Evolutionary conservation across 1,140 invertebrate species (phyloP), one percentile per base, ranked within the genome.

Genomic region (Drosophila neocordata): DNA sequence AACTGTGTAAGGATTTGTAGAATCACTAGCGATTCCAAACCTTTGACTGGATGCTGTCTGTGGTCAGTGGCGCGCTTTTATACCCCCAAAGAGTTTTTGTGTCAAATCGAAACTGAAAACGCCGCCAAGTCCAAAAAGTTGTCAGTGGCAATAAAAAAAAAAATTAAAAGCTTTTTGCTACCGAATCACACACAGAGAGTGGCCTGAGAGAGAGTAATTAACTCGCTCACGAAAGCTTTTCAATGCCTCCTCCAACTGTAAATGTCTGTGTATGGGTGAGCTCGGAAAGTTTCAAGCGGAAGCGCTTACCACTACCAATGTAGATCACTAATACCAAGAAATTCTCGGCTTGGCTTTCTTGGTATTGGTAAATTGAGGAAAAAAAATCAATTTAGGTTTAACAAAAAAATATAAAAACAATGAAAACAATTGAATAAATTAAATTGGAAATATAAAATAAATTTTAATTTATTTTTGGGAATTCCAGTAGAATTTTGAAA

Each of bases 21-120:
- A 90, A 90, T 82, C 82, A 89, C 89, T 60, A 73, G 73, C 82
- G 90, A 90, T 91, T 91, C 90, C 90, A 91, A 91, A 91, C 88
- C 90, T 91, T 91, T 91, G 94, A 95, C 94, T 95, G 94, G 93
- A 94, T 95, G 93, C 93, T 94, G 93, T 93, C 93, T 93, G 92
- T 92, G 92, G 91, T 91, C 90, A 91, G 92, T 92, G 92, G 92
- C 88, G 93, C 92, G 93, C 94, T 94, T 95, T 92, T 93, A 93
- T 93, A 93, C 92, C 78, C 89, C 74, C 84, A 89, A 79, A 88
- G 80, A 93, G 92, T 93, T 93, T 93, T 88, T 88, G 84, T 88
- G 83, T 72, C 83, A 79, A 88, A 88, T 79, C 83, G 83, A 89
- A 88, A 87, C 82, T 87, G 71, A 87, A 87, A 87, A 65, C 82